These are phyloP conservation scores for Drosophila pseudoobscura DNA, from an alignment of 1,140 invertebrate genomes.

Conservation along the genomic window DNA sequence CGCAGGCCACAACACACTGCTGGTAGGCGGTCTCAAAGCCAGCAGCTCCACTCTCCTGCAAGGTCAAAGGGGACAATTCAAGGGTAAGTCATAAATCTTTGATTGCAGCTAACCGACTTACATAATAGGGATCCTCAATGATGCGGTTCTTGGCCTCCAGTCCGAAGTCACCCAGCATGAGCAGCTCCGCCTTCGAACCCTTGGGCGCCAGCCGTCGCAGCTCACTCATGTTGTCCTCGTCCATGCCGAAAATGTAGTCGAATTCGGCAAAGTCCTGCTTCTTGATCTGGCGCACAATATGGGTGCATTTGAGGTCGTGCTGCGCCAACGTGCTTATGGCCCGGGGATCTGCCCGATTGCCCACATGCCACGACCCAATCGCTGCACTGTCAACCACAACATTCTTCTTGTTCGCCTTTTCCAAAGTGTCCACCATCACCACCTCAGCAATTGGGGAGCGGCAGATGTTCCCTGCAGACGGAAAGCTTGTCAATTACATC, in stretches of 20 bases:
- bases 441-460: slow-evolving; percentile 97
- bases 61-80: slow-evolving; percentile 32
- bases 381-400: slow-evolving; percentile 95
- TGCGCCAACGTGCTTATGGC: slow-evolving; percentile 89
- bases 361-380: slow-evolving; percentile 92
- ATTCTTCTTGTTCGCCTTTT: slow-evolving; percentile 85
- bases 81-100: neutral
- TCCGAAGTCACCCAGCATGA: slow-evolving; percentile 92
- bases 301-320: slow-evolving; percentile 89
- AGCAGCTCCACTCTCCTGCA: slow-evolving; percentile 86
- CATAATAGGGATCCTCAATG: slow-evolving; percentile 95
- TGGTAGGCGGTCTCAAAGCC: slow-evolving; percentile 90
- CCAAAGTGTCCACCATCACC: slow-evolving; percentile 90
- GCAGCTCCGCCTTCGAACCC: slow-evolving; percentile 88
- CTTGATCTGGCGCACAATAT: slow-evolving; percentile 90
- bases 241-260: slow-evolving; percentile 96
- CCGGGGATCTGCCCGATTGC: slow-evolving; percentile 90
- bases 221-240: slow-evolving; percentile 90
- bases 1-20: slow-evolving; percentile 88
- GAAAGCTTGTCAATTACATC: neutral
- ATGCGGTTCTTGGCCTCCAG: slow-evolving; percentile 88
- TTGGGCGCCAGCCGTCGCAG: slow-evolving; percentile 87
- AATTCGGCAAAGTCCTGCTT: slow-evolving; percentile 90
- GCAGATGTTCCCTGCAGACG: slow-evolving; percentile 92
- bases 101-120: slow-evolving; percentile 75